A percentile compares a stretch with the other conserved stretches of the same genome.
These are phyloP conservation scores for Xestia sexstrigata DNA, from an alignment of 2,888 invertebrate species.

Conservation along the genomic window DNA sequence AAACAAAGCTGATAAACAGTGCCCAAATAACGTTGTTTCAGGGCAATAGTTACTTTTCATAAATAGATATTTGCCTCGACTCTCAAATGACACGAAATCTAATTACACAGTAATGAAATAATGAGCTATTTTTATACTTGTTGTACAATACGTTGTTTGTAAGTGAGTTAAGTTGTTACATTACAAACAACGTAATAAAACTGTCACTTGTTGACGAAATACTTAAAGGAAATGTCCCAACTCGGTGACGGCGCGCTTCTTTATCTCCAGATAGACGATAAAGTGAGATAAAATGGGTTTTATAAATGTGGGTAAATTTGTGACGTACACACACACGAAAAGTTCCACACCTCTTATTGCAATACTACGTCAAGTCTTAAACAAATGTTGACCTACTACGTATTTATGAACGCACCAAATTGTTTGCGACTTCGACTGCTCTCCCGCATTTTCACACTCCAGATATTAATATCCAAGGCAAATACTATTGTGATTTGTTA, in stretches of 20 bases:
- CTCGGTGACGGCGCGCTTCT: conserved; percentile 51
- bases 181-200: conserved; percentile 57
- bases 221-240: conserved; percentile 60
- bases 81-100: conserved; percentile 44
- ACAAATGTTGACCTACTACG: conserved; percentile 83
- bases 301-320: conserved; percentile 57
- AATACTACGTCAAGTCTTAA: conserved; percentile 77
- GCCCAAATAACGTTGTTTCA: conserved; percentile 22
- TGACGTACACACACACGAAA: conserved; percentile 83
- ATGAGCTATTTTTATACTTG: conserved; percentile 52
- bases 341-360: conserved; percentile 84
- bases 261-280: conserved; percentile 62
- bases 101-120: conserved; percentile 52
- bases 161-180: conserved; percentile 45
- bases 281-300: conserved; percentile 61
- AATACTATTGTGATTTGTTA: conserved; percentile 67
- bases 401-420: conserved; percentile 70
- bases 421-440: conserved; percentile 63
- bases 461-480: conserved; percentile 69
- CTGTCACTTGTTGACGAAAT: conserved; percentile 65
- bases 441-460: conserved; percentile 68
- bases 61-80: conserved; percentile 43
- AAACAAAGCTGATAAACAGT: conserved; percentile 26
- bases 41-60: conserved; percentile 26
- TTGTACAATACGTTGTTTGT: conserved; percentile 54